Conservation (phyloP, 2,113 vertebrate genomes). For the Cyprinodon tularosa region DNA sequence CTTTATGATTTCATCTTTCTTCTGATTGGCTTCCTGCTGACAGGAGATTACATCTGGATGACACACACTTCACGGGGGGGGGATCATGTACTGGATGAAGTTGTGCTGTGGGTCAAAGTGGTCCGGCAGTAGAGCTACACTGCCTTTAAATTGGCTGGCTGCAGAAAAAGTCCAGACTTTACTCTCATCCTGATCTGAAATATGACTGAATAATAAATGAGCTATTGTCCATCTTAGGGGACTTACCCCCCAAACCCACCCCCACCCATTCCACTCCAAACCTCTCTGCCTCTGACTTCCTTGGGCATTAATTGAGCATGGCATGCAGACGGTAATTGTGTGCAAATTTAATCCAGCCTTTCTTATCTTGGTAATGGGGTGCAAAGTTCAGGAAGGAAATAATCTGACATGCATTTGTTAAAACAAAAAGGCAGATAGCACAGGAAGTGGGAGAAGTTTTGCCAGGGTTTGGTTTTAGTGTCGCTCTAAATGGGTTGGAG, state of each 20-base stretch:
- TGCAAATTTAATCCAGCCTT: slow-evolving; percentile 52
- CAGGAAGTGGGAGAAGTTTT: neutral
- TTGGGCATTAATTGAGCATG: slow-evolving; percentile 56
- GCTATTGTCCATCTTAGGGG: slow-evolving; percentile 42
- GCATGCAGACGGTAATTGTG: slow-evolving; percentile 43
- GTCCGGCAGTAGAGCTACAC: slow-evolving; percentile 52
- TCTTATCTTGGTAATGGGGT: slow-evolving; percentile 45
- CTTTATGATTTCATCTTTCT: neutral
- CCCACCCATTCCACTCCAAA: slow-evolving; percentile 15
- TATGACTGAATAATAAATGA: slow-evolving; percentile 72
- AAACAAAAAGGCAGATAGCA: neutral
- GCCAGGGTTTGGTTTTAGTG: neutral
- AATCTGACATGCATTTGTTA: slow-evolving; percentile 15
- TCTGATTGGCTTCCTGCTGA: slow-evolving; percentile 6
- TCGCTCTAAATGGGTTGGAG: slow-evolving; percentile 23
- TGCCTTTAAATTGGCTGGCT: slow-evolving; percentile 35
- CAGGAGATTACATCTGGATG: slow-evolving; percentile 32
- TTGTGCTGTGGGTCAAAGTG: slow-evolving; percentile 62
- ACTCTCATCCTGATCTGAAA: slow-evolving; percentile 52
- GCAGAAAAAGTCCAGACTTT: slow-evolving; percentile 38
- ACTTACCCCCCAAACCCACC: neutral
- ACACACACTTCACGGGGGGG: slow-evolving; percentile 32
- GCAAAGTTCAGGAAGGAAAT: slow-evolving; percentile 43
- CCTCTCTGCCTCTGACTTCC: slow-evolving; percentile 57
- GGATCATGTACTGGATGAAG: slow-evolving; percentile 53